Evolutionary conservation across 1,140 invertebrate species (phyloP).

Genomic region (Drosophila pseudoobscura): DNA sequence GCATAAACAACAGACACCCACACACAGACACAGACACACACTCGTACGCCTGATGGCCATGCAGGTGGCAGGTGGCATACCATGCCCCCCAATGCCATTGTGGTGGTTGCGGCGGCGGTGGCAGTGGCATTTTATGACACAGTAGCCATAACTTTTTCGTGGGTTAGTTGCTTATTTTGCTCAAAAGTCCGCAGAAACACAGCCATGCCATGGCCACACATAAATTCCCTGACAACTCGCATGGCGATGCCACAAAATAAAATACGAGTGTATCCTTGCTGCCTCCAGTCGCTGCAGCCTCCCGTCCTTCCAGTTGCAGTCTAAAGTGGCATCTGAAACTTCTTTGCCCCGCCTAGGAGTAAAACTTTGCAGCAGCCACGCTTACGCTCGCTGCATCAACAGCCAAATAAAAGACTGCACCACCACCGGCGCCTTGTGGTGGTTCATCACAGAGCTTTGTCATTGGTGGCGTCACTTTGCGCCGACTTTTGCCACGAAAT

Average conservation of each 20-base stretch:
- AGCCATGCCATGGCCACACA: conserved; percentile 22
- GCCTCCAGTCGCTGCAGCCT: conserved; percentile 43
- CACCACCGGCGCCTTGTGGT: conserved; percentile 5
- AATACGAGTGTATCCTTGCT: conserved; percentile 14
- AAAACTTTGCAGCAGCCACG: conserved; percentile 31
- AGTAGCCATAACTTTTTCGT: conserved; percentile 70
- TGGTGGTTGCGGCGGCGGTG: conserved; percentile 12
- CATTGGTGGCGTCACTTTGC: conserved; percentile 38
- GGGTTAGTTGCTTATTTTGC: conserved; percentile 71
- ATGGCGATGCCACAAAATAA: conserved; percentile 46
- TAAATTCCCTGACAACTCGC: conserved; percentile 66
- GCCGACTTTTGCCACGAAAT: conserved; percentile 51
- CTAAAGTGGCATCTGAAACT: conserved; percentile 79
- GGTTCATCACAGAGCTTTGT: conserved; percentile 49
- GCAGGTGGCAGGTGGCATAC: conserved; percentile 55
- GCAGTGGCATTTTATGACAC: conserved; percentile 74
- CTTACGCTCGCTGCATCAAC: conserved; percentile 6
- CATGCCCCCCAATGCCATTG: neutral
- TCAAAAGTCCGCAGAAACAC: conserved; percentile 60
- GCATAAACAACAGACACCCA: conserved; percentile 66
- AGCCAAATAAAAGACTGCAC: conserved; percentile 34
- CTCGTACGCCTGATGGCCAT: conserved; percentile 42
- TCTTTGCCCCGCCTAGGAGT: conserved; percentile 39
- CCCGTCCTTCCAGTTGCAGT: conserved; percentile 22
- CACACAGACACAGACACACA: conserved; percentile 23